Evolutionary conservation across 2,888 invertebrate species (phyloP).

Genomic region (Lacanobia wlatinum): DNA sequence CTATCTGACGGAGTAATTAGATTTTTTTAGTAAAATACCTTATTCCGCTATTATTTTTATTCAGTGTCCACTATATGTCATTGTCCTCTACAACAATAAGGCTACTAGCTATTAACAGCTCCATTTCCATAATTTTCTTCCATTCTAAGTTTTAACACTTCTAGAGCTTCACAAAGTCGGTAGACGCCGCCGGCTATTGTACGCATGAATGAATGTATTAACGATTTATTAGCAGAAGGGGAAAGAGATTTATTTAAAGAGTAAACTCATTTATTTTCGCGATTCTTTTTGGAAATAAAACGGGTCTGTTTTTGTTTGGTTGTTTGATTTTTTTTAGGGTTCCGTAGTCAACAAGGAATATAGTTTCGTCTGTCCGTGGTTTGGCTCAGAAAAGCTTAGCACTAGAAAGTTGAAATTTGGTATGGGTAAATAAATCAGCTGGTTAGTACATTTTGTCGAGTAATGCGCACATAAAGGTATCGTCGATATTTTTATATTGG

Average conservation of each 20-base stretch:
- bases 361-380: neutral
- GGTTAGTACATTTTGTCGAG: too few species aligned
- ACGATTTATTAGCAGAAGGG: slow-evolving; percentile 22
- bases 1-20: too few species aligned
- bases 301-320: neutral
- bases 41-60: too few species aligned
- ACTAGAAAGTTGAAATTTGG: too few species aligned
- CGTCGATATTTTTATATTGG: too few species aligned
- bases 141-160: slow-evolving; percentile 18
- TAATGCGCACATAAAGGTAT: too few species aligned
- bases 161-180: slow-evolving; percentile 1
- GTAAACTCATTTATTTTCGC: neutral
- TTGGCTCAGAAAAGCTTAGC: too few species aligned
- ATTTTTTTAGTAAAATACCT: too few species aligned
- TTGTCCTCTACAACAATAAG: neutral
- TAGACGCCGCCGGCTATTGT: slow-evolving; percentile 4
- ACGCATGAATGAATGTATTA: slow-evolving; percentile 18
- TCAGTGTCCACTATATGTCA: neutral
- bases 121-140: slow-evolving; percentile 1
- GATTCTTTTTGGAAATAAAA: neutral
- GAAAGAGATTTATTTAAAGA: slow-evolving; percentile 15
- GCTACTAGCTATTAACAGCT: neutral
- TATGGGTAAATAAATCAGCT: too few species aligned
- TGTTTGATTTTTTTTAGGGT: neutral
- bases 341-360: neutral